Conservation (phyloP, 1,140 invertebrate species). For the Gryllus bimaculatus region DNA sequence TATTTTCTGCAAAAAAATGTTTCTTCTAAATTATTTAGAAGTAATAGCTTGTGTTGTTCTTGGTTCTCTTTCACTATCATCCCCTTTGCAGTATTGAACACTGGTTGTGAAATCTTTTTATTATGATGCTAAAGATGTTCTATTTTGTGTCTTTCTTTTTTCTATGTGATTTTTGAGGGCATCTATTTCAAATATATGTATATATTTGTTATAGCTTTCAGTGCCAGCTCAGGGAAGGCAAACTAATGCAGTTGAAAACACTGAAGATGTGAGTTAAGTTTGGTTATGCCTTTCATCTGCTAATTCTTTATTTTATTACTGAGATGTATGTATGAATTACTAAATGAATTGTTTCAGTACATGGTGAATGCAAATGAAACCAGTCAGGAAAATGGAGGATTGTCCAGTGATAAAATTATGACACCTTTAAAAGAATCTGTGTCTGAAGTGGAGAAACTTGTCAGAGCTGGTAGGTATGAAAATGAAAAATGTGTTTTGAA, state of each 20-base stretch:
- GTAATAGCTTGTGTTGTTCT: no score
- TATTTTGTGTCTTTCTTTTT: no score
- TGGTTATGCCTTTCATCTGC: background rate
- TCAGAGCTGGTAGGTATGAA: slow-evolving; percentile 34
- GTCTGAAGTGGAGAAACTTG: slow-evolving; percentile 37
- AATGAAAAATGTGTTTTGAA: no score
- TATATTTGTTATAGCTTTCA: background rate
- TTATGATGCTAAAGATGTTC: no score
- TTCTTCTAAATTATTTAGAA: no score
- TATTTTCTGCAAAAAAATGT: no score
- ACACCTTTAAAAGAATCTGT: slow-evolving; percentile 35
- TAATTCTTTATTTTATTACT: background rate
- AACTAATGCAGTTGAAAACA: background rate
- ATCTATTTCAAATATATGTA: no score
- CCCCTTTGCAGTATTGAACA: no score
- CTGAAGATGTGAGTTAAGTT: background rate
- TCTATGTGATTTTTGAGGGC: no score
- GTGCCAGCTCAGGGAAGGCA: background rate
- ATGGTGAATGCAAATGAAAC: slow-evolving; percentile 14
- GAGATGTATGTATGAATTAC: background rate
- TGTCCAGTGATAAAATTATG: slow-evolving; percentile 29
- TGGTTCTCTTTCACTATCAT: no score
- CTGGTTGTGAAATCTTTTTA: no score
- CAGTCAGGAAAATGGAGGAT: background rate
- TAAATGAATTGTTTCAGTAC: slow-evolving; percentile 7